Base-by-base conservation (phyloP, 1,140 invertebrate species). In the Cepaea nemoralis region DNA sequence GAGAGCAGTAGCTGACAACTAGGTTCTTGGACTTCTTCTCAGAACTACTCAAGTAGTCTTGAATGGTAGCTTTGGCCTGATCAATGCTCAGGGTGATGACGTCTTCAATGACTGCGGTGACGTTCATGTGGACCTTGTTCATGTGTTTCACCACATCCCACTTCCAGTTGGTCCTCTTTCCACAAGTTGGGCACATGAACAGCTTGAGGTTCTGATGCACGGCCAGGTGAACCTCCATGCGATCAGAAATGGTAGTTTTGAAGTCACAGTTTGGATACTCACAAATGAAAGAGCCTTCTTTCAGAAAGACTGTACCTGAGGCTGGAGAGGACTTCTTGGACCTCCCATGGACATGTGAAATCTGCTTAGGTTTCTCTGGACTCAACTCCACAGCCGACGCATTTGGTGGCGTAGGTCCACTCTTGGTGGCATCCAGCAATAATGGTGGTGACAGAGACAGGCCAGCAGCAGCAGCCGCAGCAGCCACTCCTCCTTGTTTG, bases 131-230 rank as follows among this genome's bases (percentile, higher is more conserved):
- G 35, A 80, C 78, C 39, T 85, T 86, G n/a, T 85, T 83, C 63
- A 92, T 89, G 74, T 92, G 91, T 81, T 92, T 92, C 12, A 88
- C 86, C 14, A 91, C 87, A 77, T 92, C 91, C 90, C 91, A 92
- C 78, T 90, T 90, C 87, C 89, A 91, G 82, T 91, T 91, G 42
- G 90, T 86, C 33, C 90, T 81, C 19, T 86, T 83, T 22, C 89
- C 89, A 86, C 90, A 91, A 16, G 88, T 80, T 5, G 90, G 89
- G 83, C 90, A 91, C 86, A 89, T 90, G 82, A 89, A 92, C 48
- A 84, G 85, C 74, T 91, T 91, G 0, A 91, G 70, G 77, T 91
- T 90, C 45, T 86, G 82, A 74, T 91, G 90, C 0, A 89, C 90
- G 10, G 88, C 88, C 35, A 90, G 83, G 83, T 91, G 90, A 55